Evolutionary conservation across 1,140 invertebrate genomes (phyloP).

Genomic region (Bombyx mandarina): DNA sequence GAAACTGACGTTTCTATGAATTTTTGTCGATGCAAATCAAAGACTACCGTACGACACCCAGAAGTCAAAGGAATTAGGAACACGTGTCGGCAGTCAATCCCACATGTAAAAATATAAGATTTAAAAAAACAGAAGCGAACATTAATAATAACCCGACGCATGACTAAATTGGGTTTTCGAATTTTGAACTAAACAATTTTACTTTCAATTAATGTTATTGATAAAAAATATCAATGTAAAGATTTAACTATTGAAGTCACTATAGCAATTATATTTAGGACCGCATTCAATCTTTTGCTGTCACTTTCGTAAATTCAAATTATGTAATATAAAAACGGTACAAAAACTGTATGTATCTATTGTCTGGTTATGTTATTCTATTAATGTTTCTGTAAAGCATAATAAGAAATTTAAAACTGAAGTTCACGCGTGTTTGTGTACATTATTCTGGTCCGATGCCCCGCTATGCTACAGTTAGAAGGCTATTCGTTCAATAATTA

Average conservation of each 20-base stretch:
- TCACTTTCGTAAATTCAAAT: background rate
- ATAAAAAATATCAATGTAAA: too few relatives aligned
- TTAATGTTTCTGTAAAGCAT: conserved; percentile 4
- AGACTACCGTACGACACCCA: conserved; percentile 22
- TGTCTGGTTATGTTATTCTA: background rate
- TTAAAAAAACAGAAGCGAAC: conserved; percentile 23
- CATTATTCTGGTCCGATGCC: conserved; percentile 32
- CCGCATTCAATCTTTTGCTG: background rate
- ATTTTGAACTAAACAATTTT: background rate
- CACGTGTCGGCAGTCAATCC: background rate
- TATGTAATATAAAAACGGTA: background rate
- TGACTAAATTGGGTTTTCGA: conserved; percentile 9
- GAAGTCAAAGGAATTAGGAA: conserved; percentile 8
- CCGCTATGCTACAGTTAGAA: conserved; percentile 53
- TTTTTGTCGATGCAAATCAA: conserved; percentile 19
- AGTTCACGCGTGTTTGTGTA: conserved; percentile 26
- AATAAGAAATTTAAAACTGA: conserved; percentile 9
- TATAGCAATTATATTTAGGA: background rate
- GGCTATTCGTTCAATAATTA: conserved; percentile 46
- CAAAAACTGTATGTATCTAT: background rate
- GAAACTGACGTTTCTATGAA: conserved; percentile 29
- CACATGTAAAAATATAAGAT: conserved; percentile 25
- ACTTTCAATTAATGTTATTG: too few relatives aligned
- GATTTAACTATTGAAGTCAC: background rate
- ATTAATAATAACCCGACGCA: conserved; percentile 9